phyloP scores from a whole-genome alignment of 2,113 vertebrate genomes.

The Crotalus tigris region DNA sequence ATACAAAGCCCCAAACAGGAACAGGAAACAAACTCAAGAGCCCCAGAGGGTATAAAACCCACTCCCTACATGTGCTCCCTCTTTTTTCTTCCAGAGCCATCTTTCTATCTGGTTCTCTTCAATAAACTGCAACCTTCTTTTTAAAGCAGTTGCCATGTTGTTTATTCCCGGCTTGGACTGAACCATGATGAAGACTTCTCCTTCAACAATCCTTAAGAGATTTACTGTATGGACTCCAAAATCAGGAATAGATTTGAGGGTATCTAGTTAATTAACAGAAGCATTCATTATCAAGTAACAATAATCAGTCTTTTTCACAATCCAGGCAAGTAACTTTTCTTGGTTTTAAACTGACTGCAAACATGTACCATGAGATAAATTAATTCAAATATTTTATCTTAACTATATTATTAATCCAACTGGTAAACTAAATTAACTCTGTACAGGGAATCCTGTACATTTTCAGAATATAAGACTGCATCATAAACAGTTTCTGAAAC shows the following conservation, averaged over 20 bases:
- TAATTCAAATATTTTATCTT: neutral
- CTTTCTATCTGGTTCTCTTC: too few relatives aligned
- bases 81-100: too few relatives aligned
- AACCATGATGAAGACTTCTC: too few relatives aligned
- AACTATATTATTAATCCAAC: neutral
- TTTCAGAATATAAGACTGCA: neutral
- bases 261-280: neutral
- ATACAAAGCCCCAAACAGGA: too few relatives aligned
- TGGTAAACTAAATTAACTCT: neutral
- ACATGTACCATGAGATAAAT: neutral
- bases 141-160: too few relatives aligned
- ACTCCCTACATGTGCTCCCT: too few relatives aligned
- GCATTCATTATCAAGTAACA: neutral
- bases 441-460: neutral
- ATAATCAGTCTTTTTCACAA: neutral
- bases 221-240: neutral
- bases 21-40: too few relatives aligned
- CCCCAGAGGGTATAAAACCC: too few relatives aligned
- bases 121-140: too few relatives aligned
- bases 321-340: neutral
- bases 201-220: neutral
- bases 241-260: neutral
- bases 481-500: neutral
- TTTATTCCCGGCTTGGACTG: too few relatives aligned
- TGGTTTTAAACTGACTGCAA: neutral